phyloP scores from a whole-genome alignment of 1,140 invertebrate genomes.

The Calephelis nemesis region DNA sequence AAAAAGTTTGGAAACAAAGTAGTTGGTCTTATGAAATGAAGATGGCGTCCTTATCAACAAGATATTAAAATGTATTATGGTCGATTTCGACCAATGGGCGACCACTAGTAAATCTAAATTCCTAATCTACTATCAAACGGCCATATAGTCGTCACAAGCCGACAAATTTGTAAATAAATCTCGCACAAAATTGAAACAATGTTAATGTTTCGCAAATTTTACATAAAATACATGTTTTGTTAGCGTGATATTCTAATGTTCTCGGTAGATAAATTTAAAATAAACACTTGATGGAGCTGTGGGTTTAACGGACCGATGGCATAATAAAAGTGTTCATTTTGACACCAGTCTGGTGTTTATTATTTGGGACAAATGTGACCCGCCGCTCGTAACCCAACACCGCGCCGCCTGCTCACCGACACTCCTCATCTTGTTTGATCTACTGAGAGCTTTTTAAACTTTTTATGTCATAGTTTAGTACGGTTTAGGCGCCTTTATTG shows the following conservation, averaged over 20 bases:
- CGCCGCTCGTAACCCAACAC: conserved; percentile 60
- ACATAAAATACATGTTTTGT: no score
- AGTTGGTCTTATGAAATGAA: no score
- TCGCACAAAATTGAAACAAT: no score
- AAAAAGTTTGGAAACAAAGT: no score
- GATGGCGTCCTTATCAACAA: no score
- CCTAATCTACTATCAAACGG: no score
- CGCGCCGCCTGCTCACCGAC: conserved; percentile 64
- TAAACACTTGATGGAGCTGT: conserved; percentile 45
- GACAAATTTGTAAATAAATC: no score
- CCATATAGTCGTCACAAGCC: no score
- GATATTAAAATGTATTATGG: no score
- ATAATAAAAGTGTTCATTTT: conserved; percentile 76
- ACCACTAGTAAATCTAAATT: no score
- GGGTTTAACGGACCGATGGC: conserved; percentile 65
- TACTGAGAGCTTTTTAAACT: conserved; percentile 78
- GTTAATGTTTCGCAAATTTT: no score
- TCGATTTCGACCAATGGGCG: no score
- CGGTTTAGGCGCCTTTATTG: conserved; percentile 71
- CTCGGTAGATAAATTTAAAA: conserved; percentile 67
- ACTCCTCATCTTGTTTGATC: conserved; percentile 74
- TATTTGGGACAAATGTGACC: conserved; percentile 74
- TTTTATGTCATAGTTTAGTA: conserved; percentile 77
- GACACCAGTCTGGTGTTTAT: conserved; percentile 77
- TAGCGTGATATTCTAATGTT: conserved; percentile 35